Evolutionary conservation across 2,113 vertebrate species (phyloP), one percentile per base, ranked within the genome.

Genomic region (Regulus satrapa): DNA sequence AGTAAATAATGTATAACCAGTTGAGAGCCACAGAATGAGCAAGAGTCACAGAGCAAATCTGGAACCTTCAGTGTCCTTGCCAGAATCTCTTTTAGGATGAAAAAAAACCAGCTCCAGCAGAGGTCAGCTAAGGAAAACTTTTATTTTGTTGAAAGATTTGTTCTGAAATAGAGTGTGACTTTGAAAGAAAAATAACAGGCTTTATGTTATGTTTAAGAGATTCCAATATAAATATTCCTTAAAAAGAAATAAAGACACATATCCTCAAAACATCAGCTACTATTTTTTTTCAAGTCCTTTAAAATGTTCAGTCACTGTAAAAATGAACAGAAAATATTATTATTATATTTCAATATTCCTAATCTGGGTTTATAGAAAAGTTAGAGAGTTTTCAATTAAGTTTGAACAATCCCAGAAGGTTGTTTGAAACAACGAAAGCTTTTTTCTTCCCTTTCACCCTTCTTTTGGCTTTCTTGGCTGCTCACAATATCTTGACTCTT

Each of bases 61-160:
- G 66, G 66, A 89, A 64, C 52, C 14, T 85, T 52, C 61, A 79
- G 10, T 45, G 69, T 88, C 77, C 77, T 91, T 72, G 34, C 18
- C 84, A 75, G 86, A 58, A 48, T 82, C 40, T 61, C 48, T 82
- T 84, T 82, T 38, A 89, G n/a, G 45, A 68, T 26, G 72, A 61
- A 95, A 89, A 2, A n/a, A 85, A 81, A 91, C n/a, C 48, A 91
- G 26, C 14, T 93, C 31, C 62, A 85, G 52, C 61, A 95, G 66
- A 94, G 66, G 69, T 89, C 81, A 94, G 34, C 48, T 97, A 81
- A 73, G 59, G 83, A 80, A 96, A 89, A 74, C 23, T 62, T 91
- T n/a, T 41, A 15, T 51, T 88, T 82, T 88, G 8, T 32, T 80
- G 24, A 80, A 71, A 55, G 51, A 59, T 85, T 78, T 87, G 36